These are phyloP conservation scores for Herpetotheres cachinnans DNA, from an alignment of 2,113 vertebrate genomes.

Conservation along the genomic window DNA sequence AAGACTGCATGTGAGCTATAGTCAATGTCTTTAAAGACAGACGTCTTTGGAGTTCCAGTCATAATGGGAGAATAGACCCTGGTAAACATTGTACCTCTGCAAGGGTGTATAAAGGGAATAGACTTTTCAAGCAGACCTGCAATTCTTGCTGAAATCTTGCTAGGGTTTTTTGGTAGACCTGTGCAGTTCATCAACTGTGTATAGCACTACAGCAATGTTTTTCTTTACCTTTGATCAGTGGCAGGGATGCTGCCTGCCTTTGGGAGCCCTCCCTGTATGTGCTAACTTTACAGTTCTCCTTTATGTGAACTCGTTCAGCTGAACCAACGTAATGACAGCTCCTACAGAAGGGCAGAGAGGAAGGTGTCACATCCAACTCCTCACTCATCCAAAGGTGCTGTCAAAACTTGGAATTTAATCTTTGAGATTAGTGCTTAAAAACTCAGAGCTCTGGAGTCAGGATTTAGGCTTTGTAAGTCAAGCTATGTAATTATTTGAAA, in stretches of 20 bases:
- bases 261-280: neutral
- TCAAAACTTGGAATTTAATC: constrained; percentile 8
- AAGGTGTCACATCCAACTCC: neutral
- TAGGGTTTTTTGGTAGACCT: neutral
- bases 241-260: neutral
- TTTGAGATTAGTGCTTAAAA: neutral
- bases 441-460: neutral
- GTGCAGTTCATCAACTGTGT: neutral
- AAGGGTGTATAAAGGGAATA: neutral
- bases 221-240: neutral
- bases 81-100: neutral
- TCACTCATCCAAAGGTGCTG: neutral
- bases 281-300: neutral
- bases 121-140: neutral
- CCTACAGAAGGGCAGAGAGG: neutral
- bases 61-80: neutral
- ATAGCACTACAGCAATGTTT: neutral
- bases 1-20: neutral
- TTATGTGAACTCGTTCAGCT: neutral
- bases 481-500: neutral
- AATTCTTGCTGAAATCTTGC: neutral
- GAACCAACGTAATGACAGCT: neutral
- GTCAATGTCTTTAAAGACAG: neutral
- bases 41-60: neutral
- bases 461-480: neutral